Evolutionary conservation across 2,113 vertebrate species (phyloP).

Genomic region (Gavialis gangeticus): DNA sequence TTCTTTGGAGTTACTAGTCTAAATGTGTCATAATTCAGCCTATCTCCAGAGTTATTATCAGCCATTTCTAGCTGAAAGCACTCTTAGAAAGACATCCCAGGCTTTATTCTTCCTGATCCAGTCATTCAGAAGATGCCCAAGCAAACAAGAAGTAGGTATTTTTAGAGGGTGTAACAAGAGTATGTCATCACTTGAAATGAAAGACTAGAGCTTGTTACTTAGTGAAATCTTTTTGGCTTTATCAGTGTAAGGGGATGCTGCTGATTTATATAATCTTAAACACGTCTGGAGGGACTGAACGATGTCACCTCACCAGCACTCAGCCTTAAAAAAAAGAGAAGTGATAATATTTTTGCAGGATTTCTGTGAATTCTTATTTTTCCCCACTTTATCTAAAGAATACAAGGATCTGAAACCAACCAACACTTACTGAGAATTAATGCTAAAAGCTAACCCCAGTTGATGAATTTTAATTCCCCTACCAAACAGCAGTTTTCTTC

Average conservation of each 20-base stretch:
- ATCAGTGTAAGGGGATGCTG: slow-evolving; percentile 45
- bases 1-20: neutral
- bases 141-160: slow-evolving; percentile 6
- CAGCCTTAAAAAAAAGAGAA: slow-evolving; percentile 35
- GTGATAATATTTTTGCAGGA: slow-evolving; percentile 14
- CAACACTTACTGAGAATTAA: neutral
- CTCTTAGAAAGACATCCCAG: neutral
- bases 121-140: neutral
- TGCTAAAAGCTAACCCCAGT: neutral
- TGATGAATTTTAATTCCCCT: neutral
- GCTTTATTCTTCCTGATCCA: neutral
- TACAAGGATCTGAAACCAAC: neutral
- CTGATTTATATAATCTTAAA: slow-evolving; percentile 50
- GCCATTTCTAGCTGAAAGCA: neutral
- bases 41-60: neutral
- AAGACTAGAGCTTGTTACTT: slow-evolving; percentile 24
- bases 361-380: slow-evolving; percentile 10
- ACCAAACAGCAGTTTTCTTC: neutral
- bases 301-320: neutral
- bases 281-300: slow-evolving; percentile 45
- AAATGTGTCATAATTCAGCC: neutral
- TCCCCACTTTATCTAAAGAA: neutral
- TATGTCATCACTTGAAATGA: neutral
- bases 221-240: neutral
- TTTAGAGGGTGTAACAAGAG: neutral